A percentile compares a stretch with the other conserved stretches of the same genome.
phyloP scores from a whole-genome alignment of 2,113 vertebrate species.

The Carlito syrichta region DNA sequence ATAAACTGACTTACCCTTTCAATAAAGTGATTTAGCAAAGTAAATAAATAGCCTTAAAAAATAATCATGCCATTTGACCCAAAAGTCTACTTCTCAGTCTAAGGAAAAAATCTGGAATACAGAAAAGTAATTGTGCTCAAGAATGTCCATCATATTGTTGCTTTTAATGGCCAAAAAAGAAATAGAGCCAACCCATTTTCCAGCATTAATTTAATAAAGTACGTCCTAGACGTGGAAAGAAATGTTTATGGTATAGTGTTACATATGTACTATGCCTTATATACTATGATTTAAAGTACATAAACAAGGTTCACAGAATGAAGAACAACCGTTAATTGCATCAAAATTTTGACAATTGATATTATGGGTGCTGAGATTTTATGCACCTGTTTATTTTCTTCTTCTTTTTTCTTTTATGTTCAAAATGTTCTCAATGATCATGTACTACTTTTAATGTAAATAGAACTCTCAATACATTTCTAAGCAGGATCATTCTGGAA shows the following conservation, averaged over 20 bases:
- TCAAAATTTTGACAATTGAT: not conserved
- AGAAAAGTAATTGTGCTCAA: not conserved
- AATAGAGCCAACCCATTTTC: not conserved
- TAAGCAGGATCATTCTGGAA: not conserved
- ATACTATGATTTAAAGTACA: not conserved
- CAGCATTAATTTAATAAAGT: not conserved
- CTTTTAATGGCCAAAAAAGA: not conserved
- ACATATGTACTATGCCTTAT: fast-evolving
- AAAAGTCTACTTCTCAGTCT: not conserved
- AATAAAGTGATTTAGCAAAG: not conserved
- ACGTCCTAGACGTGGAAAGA: not conserved
- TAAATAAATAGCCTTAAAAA: not conserved
- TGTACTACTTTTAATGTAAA: not conserved
- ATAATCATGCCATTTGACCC: not conserved
- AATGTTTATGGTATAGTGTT: not conserved
- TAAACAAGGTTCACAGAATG: not conserved
- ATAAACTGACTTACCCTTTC: not conserved
- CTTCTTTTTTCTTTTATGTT: not conserved
- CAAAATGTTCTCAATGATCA: not conserved
- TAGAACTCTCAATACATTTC: not conserved
- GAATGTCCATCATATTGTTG: not conserved
- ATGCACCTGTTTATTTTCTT: not conserved
- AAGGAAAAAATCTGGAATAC: not conserved
- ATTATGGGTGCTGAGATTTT: not conserved
- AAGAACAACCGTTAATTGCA: not conserved